These are phyloP conservation scores for Drosophila aff. DNA, from an alignment of 1,140 invertebrate genomes.

Conservation along the genomic window DNA sequence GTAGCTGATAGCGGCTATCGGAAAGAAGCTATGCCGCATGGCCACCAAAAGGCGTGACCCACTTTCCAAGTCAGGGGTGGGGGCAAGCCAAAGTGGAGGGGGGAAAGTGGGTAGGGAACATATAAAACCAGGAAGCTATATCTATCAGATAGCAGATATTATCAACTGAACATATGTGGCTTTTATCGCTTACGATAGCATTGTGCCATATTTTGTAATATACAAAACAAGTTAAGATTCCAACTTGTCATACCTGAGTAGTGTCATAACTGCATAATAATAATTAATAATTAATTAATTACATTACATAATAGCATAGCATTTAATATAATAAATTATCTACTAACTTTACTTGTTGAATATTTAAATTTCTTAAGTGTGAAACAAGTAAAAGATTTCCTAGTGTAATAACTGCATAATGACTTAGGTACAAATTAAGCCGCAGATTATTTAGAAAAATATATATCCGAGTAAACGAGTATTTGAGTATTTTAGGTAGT, in stretches of 20 bases:
- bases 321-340: no score
- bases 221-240: neutral
- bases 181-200: no score
- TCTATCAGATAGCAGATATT: slow-evolving; percentile 18
- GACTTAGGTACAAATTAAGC: neutral
- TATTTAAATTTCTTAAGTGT: no score
- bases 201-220: neutral
- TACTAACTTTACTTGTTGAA: neutral
- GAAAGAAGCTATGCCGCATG: slow-evolving; percentile 9
- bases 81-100: neutral
- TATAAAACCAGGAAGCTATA: neutral
- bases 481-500: slow-evolving; percentile 2
- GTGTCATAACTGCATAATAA: neutral
- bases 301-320: neutral
- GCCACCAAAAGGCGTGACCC: slow-evolving; percentile 44
- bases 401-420: neutral
- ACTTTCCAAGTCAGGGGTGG: slow-evolving; percentile 17
- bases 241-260: neutral
- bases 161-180: slow-evolving; percentile 2
- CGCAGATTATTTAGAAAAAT: slow-evolving; percentile 8
- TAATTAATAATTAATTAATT: no score
- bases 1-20: slow-evolving; percentile 40
- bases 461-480: neutral
- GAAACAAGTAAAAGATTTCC: neutral
- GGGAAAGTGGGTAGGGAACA: neutral